Evolutionary conservation across 2,113 vertebrate genomes (phyloP), one percentile per base, ranked within the genome.

Genomic region (Oriolus oriolus): DNA sequence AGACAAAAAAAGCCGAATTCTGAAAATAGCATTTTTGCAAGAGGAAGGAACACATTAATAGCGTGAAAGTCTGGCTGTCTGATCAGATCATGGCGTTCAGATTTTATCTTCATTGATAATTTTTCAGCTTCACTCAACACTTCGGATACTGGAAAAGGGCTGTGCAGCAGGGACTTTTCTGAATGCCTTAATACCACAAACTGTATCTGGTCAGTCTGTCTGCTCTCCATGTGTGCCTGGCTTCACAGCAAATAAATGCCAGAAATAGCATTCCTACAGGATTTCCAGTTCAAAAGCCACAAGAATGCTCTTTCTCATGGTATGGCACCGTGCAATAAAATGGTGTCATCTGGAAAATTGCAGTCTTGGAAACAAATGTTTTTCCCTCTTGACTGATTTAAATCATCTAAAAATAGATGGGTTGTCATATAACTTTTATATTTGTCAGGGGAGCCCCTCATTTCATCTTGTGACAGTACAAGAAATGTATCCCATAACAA

Each of bases 331-430:
- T 93, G 95, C 96, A 98, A 94, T 96, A 96, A 97, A 93, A 97
- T 97, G 97, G 97, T 97, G 73, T 98, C 97, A 98, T 98, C 96
- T 97, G 98, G 98, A 98, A 98, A 98, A 98, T 97, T 97, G 89
- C 79, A 93, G 96, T 94, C 97, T 97, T 97, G 96, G 96, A 98
- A 96, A 97, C 82, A 94, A 97, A 97, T 93, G 90, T 79, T 97
- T 97, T 97, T 80, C 85, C 94, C 73, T 96, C 89, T 96, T 94
- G 64, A 47, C 31, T 97, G 93, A 97, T 97, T 98, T 97, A 97
- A 95, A 95, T 94, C 41, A 93, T 95, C 96, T 96, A 97, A 96
- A 98, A 98, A 98, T 97, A 98, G 97, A 97, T 77, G 89, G 80
- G 89, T 89, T 97, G 94, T 94, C 91, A 56, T 79, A 87, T 94